These are phyloP conservation scores for Scaptomyza pallida DNA, from an alignment of 1,140 invertebrate genomes.

Conservation along the genomic window DNA sequence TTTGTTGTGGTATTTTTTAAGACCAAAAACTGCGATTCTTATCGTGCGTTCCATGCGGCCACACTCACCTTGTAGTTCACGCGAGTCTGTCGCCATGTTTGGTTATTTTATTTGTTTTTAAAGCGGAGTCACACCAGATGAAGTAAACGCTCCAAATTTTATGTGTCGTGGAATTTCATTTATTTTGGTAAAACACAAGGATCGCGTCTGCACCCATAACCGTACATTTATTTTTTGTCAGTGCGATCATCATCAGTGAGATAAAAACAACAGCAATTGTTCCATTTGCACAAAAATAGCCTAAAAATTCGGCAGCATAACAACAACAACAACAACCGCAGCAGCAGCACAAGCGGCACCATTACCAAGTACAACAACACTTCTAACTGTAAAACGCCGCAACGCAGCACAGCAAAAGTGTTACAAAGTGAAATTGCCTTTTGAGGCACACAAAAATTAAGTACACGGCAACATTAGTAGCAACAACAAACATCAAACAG, in stretches of 20 bases:
- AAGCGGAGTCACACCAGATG: constrained; percentile 30
- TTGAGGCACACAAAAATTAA: constrained; percentile 63
- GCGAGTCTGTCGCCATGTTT: constrained; percentile 56
- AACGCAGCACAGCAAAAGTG: constrained; percentile 39
- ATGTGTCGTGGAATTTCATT: constrained; percentile 38
- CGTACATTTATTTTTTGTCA: constrained; percentile 36
- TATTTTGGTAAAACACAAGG: constrained; percentile 22
- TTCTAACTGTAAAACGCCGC: constrained; percentile 53
- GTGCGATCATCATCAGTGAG: constrained; percentile 33
- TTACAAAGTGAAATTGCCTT: constrained; percentile 77
- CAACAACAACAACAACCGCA: constrained; percentile 17
- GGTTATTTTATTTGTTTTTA: constrained; percentile 60
- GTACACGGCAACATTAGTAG: constrained; percentile 26
- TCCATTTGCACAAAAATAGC: constrained; percentile 47
- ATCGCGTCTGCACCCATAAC: constrained; percentile 14
- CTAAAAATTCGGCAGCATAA: constrained; percentile 32
- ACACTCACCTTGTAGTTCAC: constrained; percentile 41
- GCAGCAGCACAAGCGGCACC: constrained; percentile 16
- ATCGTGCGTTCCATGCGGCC: constrained; percentile 3
- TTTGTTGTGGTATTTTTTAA: constrained; percentile 19
- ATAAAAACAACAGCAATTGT: constrained; percentile 8
- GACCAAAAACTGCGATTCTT: constrained; percentile 6
- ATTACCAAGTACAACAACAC: constrained; percentile 30
- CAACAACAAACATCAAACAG: no score
- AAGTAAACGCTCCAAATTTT: constrained; percentile 25